Base-by-base conservation (phyloP, 2,888 invertebrate genomes). In the Ashinkailepas kermadecensis region DNA sequence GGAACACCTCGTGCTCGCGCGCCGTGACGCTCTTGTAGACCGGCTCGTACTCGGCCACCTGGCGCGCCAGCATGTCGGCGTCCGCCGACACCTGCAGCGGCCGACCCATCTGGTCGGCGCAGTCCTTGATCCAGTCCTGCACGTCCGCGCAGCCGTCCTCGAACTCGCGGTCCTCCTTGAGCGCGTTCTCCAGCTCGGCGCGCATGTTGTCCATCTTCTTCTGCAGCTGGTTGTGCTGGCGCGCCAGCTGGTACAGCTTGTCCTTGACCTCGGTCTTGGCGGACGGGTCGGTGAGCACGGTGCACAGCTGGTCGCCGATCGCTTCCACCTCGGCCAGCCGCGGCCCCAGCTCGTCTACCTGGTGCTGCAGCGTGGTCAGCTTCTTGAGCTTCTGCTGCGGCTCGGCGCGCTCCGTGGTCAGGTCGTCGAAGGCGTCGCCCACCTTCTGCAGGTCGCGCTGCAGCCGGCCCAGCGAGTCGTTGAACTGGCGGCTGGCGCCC, bases 401-500 rank as follows among this genome's bases (percentile, higher is more conserved):
- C 86, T 95, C 95, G 54, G 85, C 85, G 85, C 93, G 92, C 86
- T 95, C 93, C 83, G 91, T 88, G 18, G 93, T 92, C 39, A 96
- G 88, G 81, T 93, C 92, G 85, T 97, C 97, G 83, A 97, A 89
- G 85, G 94, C 93, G 85, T 97, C 96, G 59, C 93, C 92, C 85
- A 97, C 95, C 83, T 91, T 92, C 86, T 95, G 94, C 80, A 97
- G 88, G n/a, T 96, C 95, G 87, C 95, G 95, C 25, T 93, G 91
- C 11, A 98, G 89, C 1, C 95, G 91, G 82, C 93, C 91, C 9
- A 96, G 90, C 3, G 94, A 94, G 0, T 95, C 94, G 88, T 96
- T 96, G 87, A 97, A 97, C 88, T 97, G 96, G 82, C 95, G 92
- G 81, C 95, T 95, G 13, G 96, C 95, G 86, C 96, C 96, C 6